Evolutionary conservation across 2,113 vertebrate species (phyloP).

Genomic region (Barbus barbus): DNA sequence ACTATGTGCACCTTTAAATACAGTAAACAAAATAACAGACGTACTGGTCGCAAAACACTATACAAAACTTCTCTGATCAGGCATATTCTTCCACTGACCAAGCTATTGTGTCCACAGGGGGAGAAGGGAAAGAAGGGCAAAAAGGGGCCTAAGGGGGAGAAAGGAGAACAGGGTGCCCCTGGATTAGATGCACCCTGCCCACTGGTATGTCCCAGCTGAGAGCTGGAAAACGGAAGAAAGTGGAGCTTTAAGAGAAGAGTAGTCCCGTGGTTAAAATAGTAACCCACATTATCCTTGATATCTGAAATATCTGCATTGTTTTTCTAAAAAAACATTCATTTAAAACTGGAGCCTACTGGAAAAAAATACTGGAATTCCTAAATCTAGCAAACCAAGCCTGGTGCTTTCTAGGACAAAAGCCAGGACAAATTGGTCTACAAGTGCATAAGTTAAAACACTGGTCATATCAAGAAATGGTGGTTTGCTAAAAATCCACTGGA

Average conservation of each 20-base stretch:
- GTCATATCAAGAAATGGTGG: constrained; percentile 3
- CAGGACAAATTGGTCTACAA: background rate
- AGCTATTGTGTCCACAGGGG: constrained; percentile 98
- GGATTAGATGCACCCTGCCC: constrained; percentile 99
- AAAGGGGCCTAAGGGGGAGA: constrained; percentile 99
- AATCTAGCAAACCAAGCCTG: background rate
- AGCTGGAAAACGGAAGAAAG: constrained; percentile 68
- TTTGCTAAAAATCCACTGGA: constrained; percentile 60
- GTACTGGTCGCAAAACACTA: constrained; percentile 48
- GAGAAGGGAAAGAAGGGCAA: constrained; percentile 99
- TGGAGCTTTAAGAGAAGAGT: constrained; percentile 72
- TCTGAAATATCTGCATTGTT: background rate
- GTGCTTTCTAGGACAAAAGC: background rate
- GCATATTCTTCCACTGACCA: constrained; percentile 80
- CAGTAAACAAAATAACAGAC: too few relatives aligned
- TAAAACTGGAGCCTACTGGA: background rate
- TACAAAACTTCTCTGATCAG: constrained; percentile 34
- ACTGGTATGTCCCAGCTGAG: constrained; percentile 91
- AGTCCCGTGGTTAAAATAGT: constrained; percentile 63
- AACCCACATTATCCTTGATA: constrained; percentile 34
- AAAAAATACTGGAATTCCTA: constrained; percentile 48
- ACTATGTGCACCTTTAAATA: background rate
- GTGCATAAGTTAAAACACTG: background rate
- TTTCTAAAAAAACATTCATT: background rate
- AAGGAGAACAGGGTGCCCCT: constrained; percentile 99